phyloP scores from a whole-genome alignment of 1,140 invertebrate genomes.

The Elysia chlorotica region DNA sequence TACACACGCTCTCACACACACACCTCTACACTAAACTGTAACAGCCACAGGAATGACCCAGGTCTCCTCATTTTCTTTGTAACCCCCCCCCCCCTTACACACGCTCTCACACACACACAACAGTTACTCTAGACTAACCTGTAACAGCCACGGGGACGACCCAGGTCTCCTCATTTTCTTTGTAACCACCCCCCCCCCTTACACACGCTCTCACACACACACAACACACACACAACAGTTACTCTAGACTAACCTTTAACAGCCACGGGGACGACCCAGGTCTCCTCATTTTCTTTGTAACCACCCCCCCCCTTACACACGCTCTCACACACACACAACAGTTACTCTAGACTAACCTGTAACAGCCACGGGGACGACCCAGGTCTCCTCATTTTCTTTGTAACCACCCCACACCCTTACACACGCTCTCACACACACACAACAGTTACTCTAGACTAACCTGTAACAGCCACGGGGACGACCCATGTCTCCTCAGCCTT shows the following conservation, averaged over 20 bases:
- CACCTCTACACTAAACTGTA: too few species aligned
- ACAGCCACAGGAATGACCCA: too few species aligned
- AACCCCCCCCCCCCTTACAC: too few species aligned
- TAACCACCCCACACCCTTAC: not conserved
- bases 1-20: too few species aligned
- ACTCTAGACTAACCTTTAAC: too few species aligned
- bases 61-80: too few species aligned
- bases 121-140: not conserved
- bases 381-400: not conserved
- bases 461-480: conserved; percentile 24
- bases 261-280: not conserved
- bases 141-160: too few species aligned
- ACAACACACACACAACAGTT: too few species aligned
- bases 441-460: not conserved
- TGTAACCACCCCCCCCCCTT: too few species aligned
- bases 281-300: not conserved
- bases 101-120: too few species aligned
- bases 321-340: not conserved
- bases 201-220: too few species aligned
- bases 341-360: not conserved
- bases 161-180: too few species aligned
- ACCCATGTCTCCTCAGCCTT: conserved; percentile 26
- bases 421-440: not conserved
- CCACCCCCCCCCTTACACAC: not conserved
- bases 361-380: not conserved